A percentile compares a stretch with the other conserved stretches of the same genome.
Evolutionary conservation across 2,113 vertebrate genomes (phyloP).

Genomic region (Hoplias malabaricus): DNA sequence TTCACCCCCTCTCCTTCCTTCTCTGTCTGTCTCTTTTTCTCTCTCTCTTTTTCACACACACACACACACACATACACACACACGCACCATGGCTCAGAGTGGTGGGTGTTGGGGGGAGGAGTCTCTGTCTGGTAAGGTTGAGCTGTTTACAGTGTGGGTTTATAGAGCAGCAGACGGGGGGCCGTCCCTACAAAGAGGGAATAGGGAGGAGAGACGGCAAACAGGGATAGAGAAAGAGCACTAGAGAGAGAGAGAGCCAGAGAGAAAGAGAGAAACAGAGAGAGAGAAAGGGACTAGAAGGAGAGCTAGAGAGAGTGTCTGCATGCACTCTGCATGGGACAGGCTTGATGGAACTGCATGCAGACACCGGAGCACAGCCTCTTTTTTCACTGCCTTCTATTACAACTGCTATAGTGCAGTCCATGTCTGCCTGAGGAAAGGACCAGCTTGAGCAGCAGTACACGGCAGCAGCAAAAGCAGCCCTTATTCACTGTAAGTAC

Average conservation of each 20-base stretch:
- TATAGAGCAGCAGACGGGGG: slow-evolving; percentile 56
- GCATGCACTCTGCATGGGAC: slow-evolving; percentile 35
- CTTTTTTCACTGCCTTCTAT: slow-evolving; percentile 24
- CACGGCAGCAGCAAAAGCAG: slow-evolving; percentile 2
- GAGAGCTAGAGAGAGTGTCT: slow-evolving; percentile 22
- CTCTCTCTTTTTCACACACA: slow-evolving; percentile 21
- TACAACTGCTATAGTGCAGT: slow-evolving; percentile 31
- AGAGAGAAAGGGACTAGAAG: neutral
- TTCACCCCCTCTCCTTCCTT: slow-evolving; percentile 22
- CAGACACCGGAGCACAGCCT: slow-evolving; percentile 30
- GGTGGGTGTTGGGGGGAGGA: slow-evolving; percentile 48
- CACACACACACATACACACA: slow-evolving; percentile 27
- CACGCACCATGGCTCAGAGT: slow-evolving; percentile 34
- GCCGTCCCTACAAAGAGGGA: slow-evolving; percentile 49
- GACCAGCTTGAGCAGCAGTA: neutral
- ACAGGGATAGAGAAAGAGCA: slow-evolving; percentile 45
- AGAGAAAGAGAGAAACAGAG: slow-evolving; percentile 23
- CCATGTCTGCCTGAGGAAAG: slow-evolving; percentile 27
- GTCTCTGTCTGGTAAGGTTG: slow-evolving; percentile 48
- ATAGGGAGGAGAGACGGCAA: slow-evolving; percentile 45
- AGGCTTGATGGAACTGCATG: slow-evolving; percentile 43
- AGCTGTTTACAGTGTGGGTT: slow-evolving; percentile 56
- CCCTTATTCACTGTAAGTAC: slow-evolving; percentile 26
- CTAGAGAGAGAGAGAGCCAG: slow-evolving; percentile 34
- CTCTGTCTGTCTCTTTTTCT: slow-evolving; percentile 6